phyloP scores from a whole-genome alignment of 2,797 vertebrate genomes.

The Sparidentex hasta region DNA sequence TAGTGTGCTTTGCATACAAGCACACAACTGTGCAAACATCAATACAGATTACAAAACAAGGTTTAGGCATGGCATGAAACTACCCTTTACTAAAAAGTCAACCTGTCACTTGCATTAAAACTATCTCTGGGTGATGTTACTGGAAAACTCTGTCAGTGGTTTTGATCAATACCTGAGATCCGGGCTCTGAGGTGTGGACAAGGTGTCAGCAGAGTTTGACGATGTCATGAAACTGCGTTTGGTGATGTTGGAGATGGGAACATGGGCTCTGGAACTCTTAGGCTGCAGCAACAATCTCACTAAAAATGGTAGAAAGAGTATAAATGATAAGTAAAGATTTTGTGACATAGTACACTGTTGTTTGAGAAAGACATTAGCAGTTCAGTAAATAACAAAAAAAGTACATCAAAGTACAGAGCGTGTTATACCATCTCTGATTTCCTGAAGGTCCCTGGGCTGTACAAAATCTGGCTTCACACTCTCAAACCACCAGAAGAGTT shows the following conservation, averaged over 20 bases:
- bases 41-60: background rate
- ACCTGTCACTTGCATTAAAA: background rate
- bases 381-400: background rate
- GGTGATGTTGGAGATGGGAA: slow-evolving; percentile 90
- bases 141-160: background rate
- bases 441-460: slow-evolving; percentile 92
- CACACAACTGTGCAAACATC: background rate
- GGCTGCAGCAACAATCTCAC: slow-evolving; percentile 90
- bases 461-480: slow-evolving; percentile 95
- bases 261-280: slow-evolving; percentile 87
- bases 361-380: background rate
- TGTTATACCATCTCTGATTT: slow-evolving; percentile 91
- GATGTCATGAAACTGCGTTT: slow-evolving; percentile 91
- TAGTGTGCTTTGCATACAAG: no score
- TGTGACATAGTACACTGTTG: background rate
- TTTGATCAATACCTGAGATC: slow-evolving; percentile 83
- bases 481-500: slow-evolving; percentile 99
- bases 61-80: no score
- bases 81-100: background rate
- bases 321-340: background rate
- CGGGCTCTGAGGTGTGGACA: slow-evolving; percentile 61
- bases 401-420: background rate
- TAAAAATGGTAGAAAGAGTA: slow-evolving; percentile 63
- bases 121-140: background rate
- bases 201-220: slow-evolving; percentile 83